Evolutionary conservation across 2,888 invertebrate species (phyloP), one percentile per base, ranked within the genome.

Genomic region (Labia minor): DNA sequence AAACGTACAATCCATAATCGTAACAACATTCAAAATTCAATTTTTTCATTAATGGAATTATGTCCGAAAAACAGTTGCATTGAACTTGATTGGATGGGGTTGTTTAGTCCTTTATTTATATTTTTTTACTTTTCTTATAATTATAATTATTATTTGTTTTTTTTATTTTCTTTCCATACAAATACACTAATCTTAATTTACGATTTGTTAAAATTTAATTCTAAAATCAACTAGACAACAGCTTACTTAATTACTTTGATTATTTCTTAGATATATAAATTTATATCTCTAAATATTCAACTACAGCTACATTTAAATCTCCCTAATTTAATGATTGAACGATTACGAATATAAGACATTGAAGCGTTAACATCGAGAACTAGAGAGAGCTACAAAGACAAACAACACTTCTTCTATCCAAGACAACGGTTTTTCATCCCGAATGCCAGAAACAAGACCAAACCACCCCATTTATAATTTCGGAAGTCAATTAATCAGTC

Each of bases 101-200:
- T 14, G 14, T 49, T 49, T 4, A 49, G 49, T 49, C 49, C 16
- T 49, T 49, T n/a, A n/a, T n/a, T n/a, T n/a, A n/a, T n/a, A n/a
- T n/a, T n/a, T n/a, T n/a, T n/a, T n/a, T n/a, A n/a, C n/a, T n/a
- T n/a, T n/a, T n/a, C n/a, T n/a, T n/a, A n/a, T n/a, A n/a, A n/a
- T n/a, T n/a, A n/a, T n/a, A n/a, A n/a, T n/a, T n/a, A n/a, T n/a
- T n/a, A n/a, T n/a, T n/a, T n/a, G n/a, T n/a, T n/a, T n/a, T n/a
- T n/a, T n/a, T n/a, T n/a, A n/a, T n/a, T 49, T 49, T 49, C 16
- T 49, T 49, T 14, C 49, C 26, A 26, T 8, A 26, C 26, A 26
- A 49, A 49, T 49, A 49, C n/a, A 49, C 49, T 49, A 49, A 49
- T 49, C 49, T 49, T 49, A 49, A 49, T 49, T 49, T 49, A 49